A percentile compares a stretch with the other conserved stretches of the same genome.
These are phyloP conservation scores for Erinaceus europaeus DNA, from an alignment of 2,113 vertebrate genomes.

Conservation along the genomic window DNA sequence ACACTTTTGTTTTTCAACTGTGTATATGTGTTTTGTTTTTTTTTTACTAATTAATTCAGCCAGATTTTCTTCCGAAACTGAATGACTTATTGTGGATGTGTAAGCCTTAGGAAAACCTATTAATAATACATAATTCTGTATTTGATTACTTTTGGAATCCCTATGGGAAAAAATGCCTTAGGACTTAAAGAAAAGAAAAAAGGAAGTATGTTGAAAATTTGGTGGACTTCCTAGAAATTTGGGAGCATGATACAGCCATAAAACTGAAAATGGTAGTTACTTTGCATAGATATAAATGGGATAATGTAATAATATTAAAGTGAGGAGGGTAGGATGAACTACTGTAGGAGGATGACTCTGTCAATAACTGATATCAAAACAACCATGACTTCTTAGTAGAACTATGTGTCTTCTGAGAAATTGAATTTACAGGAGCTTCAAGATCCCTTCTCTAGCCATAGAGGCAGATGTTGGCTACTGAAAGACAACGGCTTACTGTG, in stretches of 20 bases:
- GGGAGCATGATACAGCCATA: background rate
- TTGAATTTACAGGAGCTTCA: background rate
- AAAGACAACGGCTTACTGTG: background rate
- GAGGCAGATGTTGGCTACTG: background rate
- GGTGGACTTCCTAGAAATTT: background rate
- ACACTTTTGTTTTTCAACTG: background rate
- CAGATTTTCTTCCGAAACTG: background rate
- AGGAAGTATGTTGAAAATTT: background rate
- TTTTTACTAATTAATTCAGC: background rate
- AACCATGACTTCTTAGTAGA: background rate
- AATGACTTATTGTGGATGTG: background rate
- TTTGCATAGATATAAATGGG: background rate
- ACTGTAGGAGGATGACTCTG: background rate
- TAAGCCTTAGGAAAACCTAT: background rate
- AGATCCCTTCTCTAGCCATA: background rate
- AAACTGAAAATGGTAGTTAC: background rate
- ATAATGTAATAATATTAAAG: background rate
- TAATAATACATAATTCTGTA: background rate
- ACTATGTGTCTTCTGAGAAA: background rate
- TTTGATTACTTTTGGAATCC: background rate
- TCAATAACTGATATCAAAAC: background rate
- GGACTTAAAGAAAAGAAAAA: background rate
- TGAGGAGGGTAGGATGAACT: background rate
- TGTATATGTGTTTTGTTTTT: background rate
- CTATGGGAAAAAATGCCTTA: background rate